Conservation (phyloP, 2,113 vertebrate species). For the Arenaria interpres region DNA sequence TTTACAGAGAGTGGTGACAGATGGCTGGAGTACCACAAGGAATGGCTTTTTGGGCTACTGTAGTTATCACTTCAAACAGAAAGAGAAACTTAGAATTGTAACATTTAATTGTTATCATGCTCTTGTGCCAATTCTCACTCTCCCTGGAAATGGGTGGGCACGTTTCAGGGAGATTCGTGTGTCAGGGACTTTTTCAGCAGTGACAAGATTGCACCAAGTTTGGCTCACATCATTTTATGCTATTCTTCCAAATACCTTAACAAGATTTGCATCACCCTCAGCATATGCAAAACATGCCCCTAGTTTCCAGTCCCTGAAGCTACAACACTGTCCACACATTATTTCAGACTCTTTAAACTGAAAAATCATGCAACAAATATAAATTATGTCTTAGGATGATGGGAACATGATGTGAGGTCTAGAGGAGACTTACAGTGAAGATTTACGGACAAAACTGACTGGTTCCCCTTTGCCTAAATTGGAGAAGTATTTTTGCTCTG, state of each 20-base stretch:
- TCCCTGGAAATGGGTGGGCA: not conserved
- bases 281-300: not conserved
- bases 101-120: not conserved
- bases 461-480: not conserved
- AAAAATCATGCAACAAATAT: not conserved
- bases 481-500: not conserved
- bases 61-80: not conserved
- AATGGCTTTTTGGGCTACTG: not conserved
- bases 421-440: not conserved
- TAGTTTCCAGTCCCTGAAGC: not conserved
- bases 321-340: not conserved
- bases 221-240: not conserved
- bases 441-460: not conserved
- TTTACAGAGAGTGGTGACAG: not conserved
- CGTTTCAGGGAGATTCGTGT: not conserved
- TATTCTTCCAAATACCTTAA: not conserved
- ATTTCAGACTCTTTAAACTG: not conserved
- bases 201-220: not conserved
- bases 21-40: not conserved
- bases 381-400: not conserved
- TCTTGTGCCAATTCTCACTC: not conserved
- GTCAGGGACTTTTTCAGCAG: not conserved
- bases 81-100: not conserved
- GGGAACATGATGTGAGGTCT: not conserved
- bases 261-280: not conserved